These are phyloP conservation scores for Sinodicranocentrus sp. DNA, from an alignment of 2,888 invertebrate species.

Conservation along the genomic window DNA sequence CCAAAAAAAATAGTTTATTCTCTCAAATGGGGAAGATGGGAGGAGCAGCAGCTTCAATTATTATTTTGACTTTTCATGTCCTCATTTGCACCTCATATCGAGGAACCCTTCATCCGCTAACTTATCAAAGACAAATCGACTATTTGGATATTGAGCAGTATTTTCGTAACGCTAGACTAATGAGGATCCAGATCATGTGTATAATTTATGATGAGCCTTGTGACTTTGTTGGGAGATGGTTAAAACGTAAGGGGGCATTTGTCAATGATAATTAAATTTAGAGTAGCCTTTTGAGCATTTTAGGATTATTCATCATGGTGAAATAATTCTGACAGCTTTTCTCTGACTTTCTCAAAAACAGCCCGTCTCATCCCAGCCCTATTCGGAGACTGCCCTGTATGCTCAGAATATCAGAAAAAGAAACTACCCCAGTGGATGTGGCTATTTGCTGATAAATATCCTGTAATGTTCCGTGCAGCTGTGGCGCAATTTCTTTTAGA, in stretches of 20 bases:
- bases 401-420: constrained; percentile 63
- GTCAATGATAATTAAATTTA: constrained; percentile 5
- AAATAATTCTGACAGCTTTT: no score
- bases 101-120: constrained; percentile 59
- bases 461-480: constrained; percentile 63
- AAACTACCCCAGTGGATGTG: constrained; percentile 67
- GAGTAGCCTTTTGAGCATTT: background rate
- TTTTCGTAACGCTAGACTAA: constrained; percentile 65
- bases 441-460: constrained; percentile 66
- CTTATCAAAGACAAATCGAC: constrained; percentile 66
- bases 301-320: no score
- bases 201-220: constrained; percentile 68
- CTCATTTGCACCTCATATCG: constrained; percentile 29
- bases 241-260: constrained; percentile 59
- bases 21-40: no score
- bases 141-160: constrained; percentile 64
- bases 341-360: no score
- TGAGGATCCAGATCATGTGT: constrained; percentile 69
- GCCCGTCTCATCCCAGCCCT: constrained; percentile 66
- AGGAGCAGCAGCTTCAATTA: background rate
- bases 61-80: constrained; percentile 34
- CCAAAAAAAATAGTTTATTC: no score
- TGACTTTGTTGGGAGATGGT: constrained; percentile 69
- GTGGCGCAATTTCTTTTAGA: constrained; percentile 70
- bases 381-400: constrained; percentile 64